phyloP scores from a whole-genome alignment of 2,888 invertebrate species.

The Pandemis cinnamomeana region DNA sequence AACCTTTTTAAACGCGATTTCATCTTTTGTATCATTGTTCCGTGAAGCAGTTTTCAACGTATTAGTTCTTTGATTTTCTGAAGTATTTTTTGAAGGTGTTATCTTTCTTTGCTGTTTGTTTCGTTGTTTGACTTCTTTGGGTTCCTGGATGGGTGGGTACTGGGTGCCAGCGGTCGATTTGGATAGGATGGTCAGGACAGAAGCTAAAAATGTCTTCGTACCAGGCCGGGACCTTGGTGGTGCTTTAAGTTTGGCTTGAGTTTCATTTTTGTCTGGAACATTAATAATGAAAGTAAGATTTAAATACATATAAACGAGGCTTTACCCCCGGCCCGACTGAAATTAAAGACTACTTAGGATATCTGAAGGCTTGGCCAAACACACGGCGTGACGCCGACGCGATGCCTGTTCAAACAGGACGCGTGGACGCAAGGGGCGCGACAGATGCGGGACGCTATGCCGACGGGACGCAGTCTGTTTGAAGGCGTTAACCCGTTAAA shows the following conservation, averaged over 20 bases:
- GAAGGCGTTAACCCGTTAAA: too few relatives aligned
- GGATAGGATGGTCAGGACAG: conserved; percentile 61
- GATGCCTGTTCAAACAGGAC: too few relatives aligned
- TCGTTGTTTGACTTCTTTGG: conserved; percentile 6
- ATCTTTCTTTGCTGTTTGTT: conserved; percentile 27
- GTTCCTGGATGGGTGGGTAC: conserved; percentile 47
- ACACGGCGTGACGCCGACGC: too few relatives aligned
- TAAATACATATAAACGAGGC: too few relatives aligned
- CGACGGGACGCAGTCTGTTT: too few relatives aligned
- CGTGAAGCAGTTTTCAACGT: conserved; percentile 20
- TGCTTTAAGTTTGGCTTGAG: conserved; percentile 43
- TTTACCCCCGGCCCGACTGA: too few relatives aligned
- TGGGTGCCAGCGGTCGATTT: conserved; percentile 64
- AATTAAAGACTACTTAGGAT: too few relatives aligned
- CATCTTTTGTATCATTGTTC: conserved; percentile 40
- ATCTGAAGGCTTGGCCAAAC: too few relatives aligned
- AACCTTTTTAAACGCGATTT: neutral
- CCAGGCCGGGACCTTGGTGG: conserved; percentile 53
- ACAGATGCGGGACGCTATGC: too few relatives aligned
- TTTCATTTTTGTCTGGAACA: conserved; percentile 33
- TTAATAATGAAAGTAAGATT: too few relatives aligned
- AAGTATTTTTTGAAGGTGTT: conserved; percentile 11
- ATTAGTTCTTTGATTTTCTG: conserved; percentile 22
- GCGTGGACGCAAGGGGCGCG: too few relatives aligned
- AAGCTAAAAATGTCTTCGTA: conserved; percentile 58